A percentile compares a stretch with the other conserved stretches of the same genome.
Evolutionary conservation across 2,113 vertebrate genomes (phyloP).

Genomic region (Lutjanus erythropterus): DNA sequence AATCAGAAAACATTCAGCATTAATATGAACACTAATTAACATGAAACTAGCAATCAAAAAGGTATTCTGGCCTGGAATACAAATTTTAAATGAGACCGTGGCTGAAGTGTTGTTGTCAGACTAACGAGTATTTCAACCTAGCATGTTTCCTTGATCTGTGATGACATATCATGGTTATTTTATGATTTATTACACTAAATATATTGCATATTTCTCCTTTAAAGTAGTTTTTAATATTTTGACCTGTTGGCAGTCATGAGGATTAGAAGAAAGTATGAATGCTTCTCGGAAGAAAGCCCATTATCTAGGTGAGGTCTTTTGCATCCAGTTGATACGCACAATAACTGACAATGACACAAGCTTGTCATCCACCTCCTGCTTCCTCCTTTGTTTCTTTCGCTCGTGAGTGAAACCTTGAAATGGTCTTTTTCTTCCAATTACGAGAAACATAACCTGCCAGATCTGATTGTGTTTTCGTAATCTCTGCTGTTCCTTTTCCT

Average conservation of each 20-base stretch:
- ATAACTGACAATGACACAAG: conserved; percentile 19
- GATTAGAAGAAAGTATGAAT: neutral
- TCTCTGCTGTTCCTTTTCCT: conserved; percentile 50
- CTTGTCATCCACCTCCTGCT: conserved; percentile 34
- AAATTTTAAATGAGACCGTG: no score
- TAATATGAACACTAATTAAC: no score
- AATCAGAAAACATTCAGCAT: no score
- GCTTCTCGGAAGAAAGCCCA: neutral
- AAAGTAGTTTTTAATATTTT: neutral
- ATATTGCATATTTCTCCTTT: no score
- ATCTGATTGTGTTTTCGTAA: conserved; percentile 59
- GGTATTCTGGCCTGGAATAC: no score
- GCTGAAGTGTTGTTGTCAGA: no score
- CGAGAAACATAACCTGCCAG: conserved; percentile 57
- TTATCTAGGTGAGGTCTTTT: neutral
- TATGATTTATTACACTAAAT: no score
- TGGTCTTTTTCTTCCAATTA: conserved; percentile 63
- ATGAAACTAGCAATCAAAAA: no score
- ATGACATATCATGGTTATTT: no score
- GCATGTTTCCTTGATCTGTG: no score
- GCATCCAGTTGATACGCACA: neutral
- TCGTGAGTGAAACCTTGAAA: conserved; percentile 21
- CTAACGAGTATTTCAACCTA: no score
- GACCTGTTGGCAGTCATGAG: neutral
- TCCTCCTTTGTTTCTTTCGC: conserved; percentile 31